phyloP scores from a whole-genome alignment of 2,888 invertebrate genomes.

The Phengaris alcon region DNA sequence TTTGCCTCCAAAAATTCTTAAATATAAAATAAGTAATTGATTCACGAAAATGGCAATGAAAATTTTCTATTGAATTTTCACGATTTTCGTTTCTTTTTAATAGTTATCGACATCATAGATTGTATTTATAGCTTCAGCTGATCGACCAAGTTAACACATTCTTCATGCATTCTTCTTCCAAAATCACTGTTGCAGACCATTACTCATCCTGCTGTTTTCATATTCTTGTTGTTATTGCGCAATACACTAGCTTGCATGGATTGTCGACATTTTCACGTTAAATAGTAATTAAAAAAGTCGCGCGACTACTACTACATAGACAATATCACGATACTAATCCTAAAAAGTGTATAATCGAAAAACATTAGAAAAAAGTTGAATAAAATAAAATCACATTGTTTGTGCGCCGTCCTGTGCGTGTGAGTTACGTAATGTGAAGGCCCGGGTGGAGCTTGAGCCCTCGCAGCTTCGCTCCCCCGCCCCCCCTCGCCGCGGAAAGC shows the following conservation, averaged over 20 bases:
- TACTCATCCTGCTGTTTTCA: background rate
- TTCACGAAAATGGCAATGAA: constrained; percentile 42
- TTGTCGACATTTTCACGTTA: constrained; percentile 54
- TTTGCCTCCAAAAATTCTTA: constrained; percentile 35
- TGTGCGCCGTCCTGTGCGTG: constrained; percentile 79
- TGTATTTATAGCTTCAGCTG: constrained; percentile 31
- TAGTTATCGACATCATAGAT: constrained; percentile 31
- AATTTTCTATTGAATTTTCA: constrained; percentile 60
- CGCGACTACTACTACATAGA: constrained; percentile 57
- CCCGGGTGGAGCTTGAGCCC: constrained; percentile 57
- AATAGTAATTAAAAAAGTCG: constrained; percentile 54
- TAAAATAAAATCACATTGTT: constrained; percentile 78
- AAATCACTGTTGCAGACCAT: background rate
- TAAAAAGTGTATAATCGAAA: constrained; percentile 74
- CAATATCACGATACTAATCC: constrained; percentile 72
- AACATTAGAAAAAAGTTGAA: constrained; percentile 69
- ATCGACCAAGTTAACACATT: constrained; percentile 33
- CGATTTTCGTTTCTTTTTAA: constrained; percentile 41
- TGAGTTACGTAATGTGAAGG: constrained; percentile 76
- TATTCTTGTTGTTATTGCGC: constrained; percentile 23
- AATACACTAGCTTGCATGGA: constrained; percentile 24
- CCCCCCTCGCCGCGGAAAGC: constrained; percentile 38
- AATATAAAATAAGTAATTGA: background rate
- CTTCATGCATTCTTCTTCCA: constrained; percentile 11
- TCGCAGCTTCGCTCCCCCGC: constrained; percentile 43